phyloP scores from a whole-genome alignment of 2,888 invertebrate species.

The Boloria selene region DNA sequence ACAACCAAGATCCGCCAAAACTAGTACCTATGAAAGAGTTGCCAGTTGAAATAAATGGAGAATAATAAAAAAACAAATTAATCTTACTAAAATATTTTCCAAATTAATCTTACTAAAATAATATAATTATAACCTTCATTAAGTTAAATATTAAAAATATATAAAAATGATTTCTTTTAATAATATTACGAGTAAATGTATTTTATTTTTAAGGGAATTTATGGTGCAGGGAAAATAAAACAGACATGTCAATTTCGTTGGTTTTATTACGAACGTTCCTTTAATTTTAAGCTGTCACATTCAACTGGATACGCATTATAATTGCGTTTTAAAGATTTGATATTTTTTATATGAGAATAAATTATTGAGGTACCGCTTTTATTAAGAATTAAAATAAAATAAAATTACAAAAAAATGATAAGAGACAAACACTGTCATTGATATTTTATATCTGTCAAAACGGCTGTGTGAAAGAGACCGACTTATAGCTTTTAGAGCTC shows the following conservation, averaged over 20 bases:
- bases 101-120: background rate
- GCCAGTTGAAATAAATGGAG: constrained; percentile 22
- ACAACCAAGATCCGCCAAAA: constrained; percentile 40
- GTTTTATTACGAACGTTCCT: constrained; percentile 1
- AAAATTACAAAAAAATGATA: too few relatives aligned
- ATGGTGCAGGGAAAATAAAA: constrained; percentile 18
- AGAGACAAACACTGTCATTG: too few relatives aligned
- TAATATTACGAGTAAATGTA: background rate
- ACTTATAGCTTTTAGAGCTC: too few relatives aligned
- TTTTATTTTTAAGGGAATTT: background rate
- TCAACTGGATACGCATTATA: background rate
- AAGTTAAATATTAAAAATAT: constrained; percentile 2
- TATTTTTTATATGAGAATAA: background rate
- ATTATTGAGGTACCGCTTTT: too few relatives aligned
- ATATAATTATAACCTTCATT: too few relatives aligned
- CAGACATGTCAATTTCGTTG: background rate
- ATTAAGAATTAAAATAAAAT: too few relatives aligned
- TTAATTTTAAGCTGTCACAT: constrained; percentile 4
- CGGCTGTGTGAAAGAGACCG: too few relatives aligned
- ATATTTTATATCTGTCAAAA: too few relatives aligned
- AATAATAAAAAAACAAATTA: background rate
- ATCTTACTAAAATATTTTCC: background rate
- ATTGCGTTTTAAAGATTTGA: background rate
- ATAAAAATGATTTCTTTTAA: background rate
- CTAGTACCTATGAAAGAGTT: constrained; percentile 40